Evolutionary conservation across 1,140 invertebrate species (phyloP).

Genomic region (Drosophila erecta): DNA sequence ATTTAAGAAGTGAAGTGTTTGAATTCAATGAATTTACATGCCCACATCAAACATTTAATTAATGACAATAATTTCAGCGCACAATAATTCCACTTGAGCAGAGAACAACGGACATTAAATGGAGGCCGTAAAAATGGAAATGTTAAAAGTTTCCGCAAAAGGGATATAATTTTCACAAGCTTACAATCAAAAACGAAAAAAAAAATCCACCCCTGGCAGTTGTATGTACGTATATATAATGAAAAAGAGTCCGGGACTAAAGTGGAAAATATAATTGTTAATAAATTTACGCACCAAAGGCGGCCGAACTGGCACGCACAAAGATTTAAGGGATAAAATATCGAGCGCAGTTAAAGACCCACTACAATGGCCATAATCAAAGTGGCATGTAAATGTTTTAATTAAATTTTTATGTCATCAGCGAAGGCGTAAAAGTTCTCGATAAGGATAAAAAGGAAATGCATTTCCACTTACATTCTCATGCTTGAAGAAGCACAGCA

Average conservation of each 20-base stretch:
- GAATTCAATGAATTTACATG: constrained; percentile 42
- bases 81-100: constrained; percentile 47
- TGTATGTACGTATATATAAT: constrained; percentile 44
- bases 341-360: neutral
- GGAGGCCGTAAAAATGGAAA: constrained; percentile 7
- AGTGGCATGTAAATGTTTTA: constrained; percentile 53
- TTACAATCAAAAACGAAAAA: neutral
- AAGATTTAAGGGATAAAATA: constrained; percentile 36
- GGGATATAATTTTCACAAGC: neutral
- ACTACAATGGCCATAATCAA: constrained; percentile 37
- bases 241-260: constrained; percentile 29
- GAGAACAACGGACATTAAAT: constrained; percentile 22
- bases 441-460: neutral
- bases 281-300: constrained; percentile 44
- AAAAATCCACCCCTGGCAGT: constrained; percentile 11
- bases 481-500: constrained; percentile 99
- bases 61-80: constrained; percentile 58
- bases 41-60: constrained; percentile 63
- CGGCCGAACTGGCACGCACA: constrained; percentile 17
- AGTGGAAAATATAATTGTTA: constrained; percentile 65
- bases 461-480: constrained; percentile 93
- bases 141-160: constrained; percentile 5
- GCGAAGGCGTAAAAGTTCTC: constrained; percentile 8
- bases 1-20: constrained; percentile 26
- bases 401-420: constrained; percentile 67